phyloP scores from a whole-genome alignment of 2,888 invertebrate genomes.

The Archips xylosteana region DNA sequence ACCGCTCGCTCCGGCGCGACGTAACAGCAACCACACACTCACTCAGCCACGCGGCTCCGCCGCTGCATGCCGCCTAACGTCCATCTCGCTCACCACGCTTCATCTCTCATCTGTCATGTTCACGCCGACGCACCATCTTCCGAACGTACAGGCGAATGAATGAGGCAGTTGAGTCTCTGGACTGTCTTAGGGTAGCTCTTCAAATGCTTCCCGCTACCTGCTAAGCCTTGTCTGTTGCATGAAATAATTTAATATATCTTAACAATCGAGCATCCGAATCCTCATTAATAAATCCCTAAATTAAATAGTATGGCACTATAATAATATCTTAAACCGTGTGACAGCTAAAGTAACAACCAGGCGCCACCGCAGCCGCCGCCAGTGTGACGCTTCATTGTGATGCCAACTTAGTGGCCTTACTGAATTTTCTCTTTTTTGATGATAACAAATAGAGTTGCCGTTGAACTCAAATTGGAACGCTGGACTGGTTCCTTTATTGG shows the following conservation, averaged over 20 bases:
- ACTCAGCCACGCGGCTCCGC: constrained; percentile 52
- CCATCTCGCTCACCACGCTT: constrained; percentile 50
- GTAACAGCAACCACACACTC: constrained; percentile 75
- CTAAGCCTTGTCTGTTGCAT: constrained; percentile 76
- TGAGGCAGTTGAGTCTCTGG: constrained; percentile 34
- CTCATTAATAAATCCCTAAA: constrained; percentile 72
- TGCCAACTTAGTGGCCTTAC: constrained; percentile 81
- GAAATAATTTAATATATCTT: constrained; percentile 56
- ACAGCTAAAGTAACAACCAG: constrained; percentile 65
- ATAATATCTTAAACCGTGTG: constrained; percentile 59
- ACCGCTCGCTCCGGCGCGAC: constrained; percentile 64
- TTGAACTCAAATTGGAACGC: constrained; percentile 74
- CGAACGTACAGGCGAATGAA: constrained; percentile 31
- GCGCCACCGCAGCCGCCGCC: constrained; percentile 75
- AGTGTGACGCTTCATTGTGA: constrained; percentile 81
- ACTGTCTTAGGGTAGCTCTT: constrained; percentile 43
- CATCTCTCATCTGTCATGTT: constrained; percentile 38
- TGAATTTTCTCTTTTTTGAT: constrained; percentile 80
- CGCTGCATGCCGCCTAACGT: constrained; percentile 64
- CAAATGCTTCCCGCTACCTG: constrained; percentile 49
- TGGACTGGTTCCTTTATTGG: constrained; percentile 81
- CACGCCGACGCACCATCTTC: constrained; percentile 14
- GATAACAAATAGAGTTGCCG: constrained; percentile 71
- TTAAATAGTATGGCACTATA: constrained; percentile 82
- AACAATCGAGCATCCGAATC: constrained; percentile 66